Evolutionary conservation across 2,888 invertebrate genomes (phyloP), one percentile per base, ranked within the genome.

Genomic region (Listrodromus nycthemerus): DNA sequence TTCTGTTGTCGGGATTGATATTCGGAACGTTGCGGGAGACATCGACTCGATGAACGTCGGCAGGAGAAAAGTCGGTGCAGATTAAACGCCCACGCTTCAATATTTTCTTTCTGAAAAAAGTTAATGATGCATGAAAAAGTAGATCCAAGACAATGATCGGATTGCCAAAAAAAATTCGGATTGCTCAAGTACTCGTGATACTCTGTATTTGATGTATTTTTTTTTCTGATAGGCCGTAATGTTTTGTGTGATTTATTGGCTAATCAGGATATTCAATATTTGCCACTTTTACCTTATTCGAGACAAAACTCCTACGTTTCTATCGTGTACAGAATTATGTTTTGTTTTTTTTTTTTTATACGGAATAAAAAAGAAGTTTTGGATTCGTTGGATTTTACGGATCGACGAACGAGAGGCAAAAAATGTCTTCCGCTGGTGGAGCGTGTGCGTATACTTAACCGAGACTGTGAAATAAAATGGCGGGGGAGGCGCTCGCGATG

Each of bases 391-490:
- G 0, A 55, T 24, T 55, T 55, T 67, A 45, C 13, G 45, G 61
- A 33, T 41, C 33, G n/a, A 24, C 61, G 71, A 41, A 73, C 21
- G 55, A 67, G 19, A 77, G 66, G 63, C 27, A 33, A 70, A 45
- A 70, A 70, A 65, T 84, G 58, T 69, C 48, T 73, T 58, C 41
- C 37, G 19, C 41, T 24, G 30, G 69, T 50, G 21, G 2, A 48
- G 75, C 8, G 4, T 50, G 63, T 69, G 67, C 27, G 4, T 70
- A 16, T 48, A 41, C 71, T 74, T 10, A 55, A 52, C 30, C 30
- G 24, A 63, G 19, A 69, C 41, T 58, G 82, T 73, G 78, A 86
- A 86, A 86, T 85, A 87, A 89, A 87, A 88, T 88, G 87, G 88
- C 87, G 84, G 71, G 27, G 10, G 45, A 50, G 8, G 50, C 58